A percentile compares a stretch with the other conserved stretches of the same genome.
Evolutionary conservation across 2,113 vertebrate species (phyloP).

Genomic region (Camarhynchus parvulus): DNA sequence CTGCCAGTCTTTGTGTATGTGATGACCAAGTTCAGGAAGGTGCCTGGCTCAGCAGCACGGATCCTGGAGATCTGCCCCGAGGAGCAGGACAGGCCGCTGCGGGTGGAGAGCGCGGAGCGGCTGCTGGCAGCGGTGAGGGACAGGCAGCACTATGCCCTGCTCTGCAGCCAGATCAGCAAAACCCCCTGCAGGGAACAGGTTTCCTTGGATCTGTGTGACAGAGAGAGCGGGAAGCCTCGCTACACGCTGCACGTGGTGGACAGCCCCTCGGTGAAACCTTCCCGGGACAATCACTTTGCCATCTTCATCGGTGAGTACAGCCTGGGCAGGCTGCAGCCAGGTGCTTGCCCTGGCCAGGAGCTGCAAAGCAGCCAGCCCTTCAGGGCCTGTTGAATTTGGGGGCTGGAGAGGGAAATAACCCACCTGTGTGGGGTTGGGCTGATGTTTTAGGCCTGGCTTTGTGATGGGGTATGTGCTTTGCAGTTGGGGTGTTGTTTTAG

Average conservation of each 20-base stretch:
- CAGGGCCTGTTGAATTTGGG: neutral
- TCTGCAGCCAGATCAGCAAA: constrained; percentile 85
- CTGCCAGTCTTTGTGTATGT: constrained; percentile 90
- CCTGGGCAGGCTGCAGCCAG: neutral
- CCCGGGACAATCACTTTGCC: constrained; percentile 87
- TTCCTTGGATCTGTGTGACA: constrained; percentile 86
- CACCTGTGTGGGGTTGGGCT: accelerated
- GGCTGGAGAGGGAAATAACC: neutral
- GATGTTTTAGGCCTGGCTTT: neutral
- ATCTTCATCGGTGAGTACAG: constrained; percentile 93
- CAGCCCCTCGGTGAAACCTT: constrained; percentile 79
- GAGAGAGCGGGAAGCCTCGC: constrained; percentile 81
- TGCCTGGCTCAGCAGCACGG: constrained; percentile 70
- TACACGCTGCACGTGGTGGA: constrained; percentile 93
- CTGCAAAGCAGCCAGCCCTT: neutral
- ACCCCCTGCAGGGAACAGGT: constrained; percentile 69
- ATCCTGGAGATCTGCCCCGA: constrained; percentile 90
- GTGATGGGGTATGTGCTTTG: neutral
- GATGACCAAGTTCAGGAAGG: constrained; percentile 90
- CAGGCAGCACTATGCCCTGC: constrained; percentile 87
- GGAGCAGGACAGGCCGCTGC: constrained; percentile 82
- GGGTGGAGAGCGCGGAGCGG: constrained; percentile 72
- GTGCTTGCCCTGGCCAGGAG: neutral
- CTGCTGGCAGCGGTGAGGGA: constrained; percentile 85
- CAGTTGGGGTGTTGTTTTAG: neutral